Evolutionary conservation across 2,888 invertebrate species (phyloP), one percentile per base, ranked within the genome.

Genomic region (Ennomos erosarius): DNA sequence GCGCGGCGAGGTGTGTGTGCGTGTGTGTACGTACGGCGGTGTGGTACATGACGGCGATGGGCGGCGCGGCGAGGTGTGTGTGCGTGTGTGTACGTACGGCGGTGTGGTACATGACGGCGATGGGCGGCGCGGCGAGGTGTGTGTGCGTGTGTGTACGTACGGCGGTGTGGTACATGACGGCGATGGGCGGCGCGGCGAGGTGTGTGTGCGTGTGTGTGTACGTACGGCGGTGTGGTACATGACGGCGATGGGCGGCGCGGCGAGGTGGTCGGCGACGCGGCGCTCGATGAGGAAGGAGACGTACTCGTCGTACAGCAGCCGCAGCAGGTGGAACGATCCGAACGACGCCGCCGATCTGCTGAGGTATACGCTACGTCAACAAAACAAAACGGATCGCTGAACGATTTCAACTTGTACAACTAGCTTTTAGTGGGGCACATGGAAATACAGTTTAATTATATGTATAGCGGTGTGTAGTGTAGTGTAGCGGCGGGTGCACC

Each of bases 271-370:
- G 42, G 99, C 99, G 36, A 99, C 98, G 88, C 98, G 97, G 79
- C 98, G 98, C 91, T 99, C 99, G 74, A 99, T 97, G 76, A 99
- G 94, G 90, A 98, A 99, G 92, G 99, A 98, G 97, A 99, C 99
- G 90, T 99, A 99, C 90, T 99, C 99, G 90, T 99, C 99, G 87
- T 99, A 99, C 59, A 99, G 94, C 78, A 99, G 94, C 45, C 99
- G 96, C 78, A 99, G 98, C 72, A 99, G 94, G 92, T 99, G 99
- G 93, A 99, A 99, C 68, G 99, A 99, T 52, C 99, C 99, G 92
- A 99, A 99, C 87, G 99, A 99, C 16, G 99, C 98, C 39, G 99
- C 99, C 62, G 99, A 99, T 73, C 90, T 89, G 76, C 33, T 9
- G 16, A 84, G 98, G 74, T 6, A 26, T 6, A 26, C 26, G 26